Conservation (phyloP, 2,888 invertebrate genomes). For the Orthosia cruda region DNA sequence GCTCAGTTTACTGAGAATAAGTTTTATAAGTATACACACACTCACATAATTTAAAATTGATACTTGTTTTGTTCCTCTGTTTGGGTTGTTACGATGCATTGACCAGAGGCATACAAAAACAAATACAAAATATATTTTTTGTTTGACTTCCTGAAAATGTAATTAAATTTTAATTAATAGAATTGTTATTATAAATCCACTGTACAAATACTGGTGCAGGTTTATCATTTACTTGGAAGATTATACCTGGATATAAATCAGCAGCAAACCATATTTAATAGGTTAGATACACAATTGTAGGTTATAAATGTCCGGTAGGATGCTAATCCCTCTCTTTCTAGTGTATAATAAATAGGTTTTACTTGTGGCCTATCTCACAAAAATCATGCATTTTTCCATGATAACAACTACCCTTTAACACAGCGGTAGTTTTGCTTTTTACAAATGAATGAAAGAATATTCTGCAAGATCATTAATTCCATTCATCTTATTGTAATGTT, state of each 20-base stretch:
- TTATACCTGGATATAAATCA: not conserved
- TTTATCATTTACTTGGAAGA: not conserved
- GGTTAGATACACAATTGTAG: slow-evolving; percentile 18
- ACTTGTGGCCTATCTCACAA: not conserved
- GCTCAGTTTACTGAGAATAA: not conserved
- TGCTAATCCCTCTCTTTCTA: not conserved
- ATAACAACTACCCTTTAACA: too few species aligned
- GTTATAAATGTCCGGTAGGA: not conserved
- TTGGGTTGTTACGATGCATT: not conserved
- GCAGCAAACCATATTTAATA: not conserved
- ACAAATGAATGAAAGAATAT: not conserved
- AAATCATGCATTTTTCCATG: not conserved
- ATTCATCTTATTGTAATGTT: not conserved
- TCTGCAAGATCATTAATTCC: too few species aligned
- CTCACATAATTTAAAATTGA: not conserved
- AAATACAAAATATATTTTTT: not conserved
- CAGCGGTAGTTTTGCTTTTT: too few species aligned
- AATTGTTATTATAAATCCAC: not conserved
- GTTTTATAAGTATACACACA: not conserved
- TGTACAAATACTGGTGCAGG: too few species aligned
- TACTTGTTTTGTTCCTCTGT: not conserved
- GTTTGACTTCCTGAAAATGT: not conserved
- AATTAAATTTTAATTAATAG: not conserved
- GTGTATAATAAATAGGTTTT: too few species aligned
- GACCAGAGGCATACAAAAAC: not conserved